A percentile compares a stretch with the other conserved stretches of the same genome.
Evolutionary conservation across 2,888 invertebrate species (phyloP).

Genomic region (Liopterus haemorrhoidalis): DNA sequence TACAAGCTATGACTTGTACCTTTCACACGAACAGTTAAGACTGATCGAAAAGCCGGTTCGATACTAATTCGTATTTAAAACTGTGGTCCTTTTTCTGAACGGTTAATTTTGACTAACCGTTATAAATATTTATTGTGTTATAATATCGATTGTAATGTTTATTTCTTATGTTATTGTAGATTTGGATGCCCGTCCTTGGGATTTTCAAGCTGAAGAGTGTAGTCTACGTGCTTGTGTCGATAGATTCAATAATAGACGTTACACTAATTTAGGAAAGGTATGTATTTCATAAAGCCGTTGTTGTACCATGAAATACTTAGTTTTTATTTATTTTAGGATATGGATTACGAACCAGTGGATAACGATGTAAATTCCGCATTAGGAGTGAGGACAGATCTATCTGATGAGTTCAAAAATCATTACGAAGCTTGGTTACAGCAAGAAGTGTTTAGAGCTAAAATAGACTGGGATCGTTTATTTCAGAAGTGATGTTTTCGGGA

Average conservation of each 20-base stretch:
- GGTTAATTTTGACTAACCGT: not conserved
- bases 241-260: constrained; percentile 90
- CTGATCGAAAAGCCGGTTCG: no score
- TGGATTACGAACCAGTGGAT: constrained; percentile 63
- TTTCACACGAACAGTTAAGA: no score
- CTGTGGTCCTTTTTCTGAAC: not conserved
- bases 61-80: constrained; percentile 1
- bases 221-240: constrained; percentile 90
- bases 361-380: constrained; percentile 77
- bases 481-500: constrained; percentile 18
- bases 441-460: constrained; percentile 86
- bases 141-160: constrained; percentile 27
- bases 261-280: constrained; percentile 45
- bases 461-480: constrained; percentile 61
- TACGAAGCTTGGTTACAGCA: constrained; percentile 94
- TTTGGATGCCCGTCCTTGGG: constrained; percentile 96
- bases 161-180: constrained; percentile 48
- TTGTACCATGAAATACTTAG: constrained; percentile 1
- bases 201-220: constrained; percentile 96
- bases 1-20: no score
- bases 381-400: constrained; percentile 72
- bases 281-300: constrained; percentile 15
- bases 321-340: constrained; percentile 44
- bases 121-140: constrained; percentile 1
- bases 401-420: constrained; percentile 86